A percentile compares a stretch with the other conserved stretches of the same genome.
These are phyloP conservation scores for Microcebus tavaratra DNA, from an alignment of 2,113 vertebrate species.

Conservation along the genomic window DNA sequence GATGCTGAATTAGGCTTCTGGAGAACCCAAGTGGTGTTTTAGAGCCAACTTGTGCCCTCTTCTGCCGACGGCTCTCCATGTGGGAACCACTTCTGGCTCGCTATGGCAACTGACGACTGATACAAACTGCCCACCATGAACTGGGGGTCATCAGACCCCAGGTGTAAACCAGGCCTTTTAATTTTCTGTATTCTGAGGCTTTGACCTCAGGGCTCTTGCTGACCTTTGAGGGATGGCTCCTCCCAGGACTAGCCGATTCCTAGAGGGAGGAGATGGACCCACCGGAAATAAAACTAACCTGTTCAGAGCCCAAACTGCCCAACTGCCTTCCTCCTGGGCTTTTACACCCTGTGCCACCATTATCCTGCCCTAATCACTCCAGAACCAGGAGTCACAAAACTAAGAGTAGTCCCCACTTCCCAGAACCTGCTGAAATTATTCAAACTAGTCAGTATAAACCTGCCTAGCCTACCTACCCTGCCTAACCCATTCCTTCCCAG, in stretches of 20 bases:
- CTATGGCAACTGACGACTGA: background rate
- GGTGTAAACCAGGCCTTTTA: background rate
- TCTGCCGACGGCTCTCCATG: background rate
- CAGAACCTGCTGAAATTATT: background rate
- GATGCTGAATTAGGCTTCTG: too few species aligned
- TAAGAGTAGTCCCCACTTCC: too few species aligned
- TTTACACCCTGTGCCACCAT: background rate
- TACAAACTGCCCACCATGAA: rapidly evolving
- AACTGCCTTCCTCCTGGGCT: too few species aligned
- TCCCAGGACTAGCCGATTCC: background rate
- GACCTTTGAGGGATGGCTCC: background rate
- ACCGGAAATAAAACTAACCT: background rate
- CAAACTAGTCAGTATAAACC: too few species aligned
- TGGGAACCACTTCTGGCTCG: background rate
- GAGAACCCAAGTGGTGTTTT: background rate
- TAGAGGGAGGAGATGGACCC: background rate
- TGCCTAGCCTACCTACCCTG: background rate
- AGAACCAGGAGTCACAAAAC: background rate
- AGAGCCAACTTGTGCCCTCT: background rate
- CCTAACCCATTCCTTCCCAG: background rate
- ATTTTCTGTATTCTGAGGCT: background rate
- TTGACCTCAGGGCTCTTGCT: too few species aligned
- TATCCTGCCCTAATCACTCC: too few species aligned
- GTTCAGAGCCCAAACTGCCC: rapidly evolving
- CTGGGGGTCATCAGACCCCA: background rate